Evolutionary conservation across 2,113 vertebrate species (phyloP).

Genomic region (Eleginops maclovinus): DNA sequence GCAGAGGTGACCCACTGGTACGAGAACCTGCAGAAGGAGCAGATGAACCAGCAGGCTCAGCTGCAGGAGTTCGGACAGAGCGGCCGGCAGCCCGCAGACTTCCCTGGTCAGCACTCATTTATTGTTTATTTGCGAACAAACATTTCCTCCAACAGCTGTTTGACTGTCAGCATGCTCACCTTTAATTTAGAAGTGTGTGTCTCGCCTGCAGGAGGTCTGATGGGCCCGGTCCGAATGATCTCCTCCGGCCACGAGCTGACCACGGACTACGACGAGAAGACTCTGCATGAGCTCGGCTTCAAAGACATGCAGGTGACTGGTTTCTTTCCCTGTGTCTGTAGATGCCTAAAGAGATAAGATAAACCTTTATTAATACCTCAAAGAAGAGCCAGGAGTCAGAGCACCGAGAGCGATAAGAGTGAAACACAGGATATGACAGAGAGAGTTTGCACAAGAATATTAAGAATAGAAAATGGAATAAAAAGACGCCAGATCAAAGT

Average conservation of each 20-base stretch:
- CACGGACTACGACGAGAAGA: slow-evolving; percentile 99
- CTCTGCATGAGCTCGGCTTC: slow-evolving; percentile 96
- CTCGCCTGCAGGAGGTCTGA: slow-evolving; percentile 90
- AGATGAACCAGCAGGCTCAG: slow-evolving; percentile 98
- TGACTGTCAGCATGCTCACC: background rate
- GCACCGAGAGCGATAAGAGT: too few species aligned
- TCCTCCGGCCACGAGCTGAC: slow-evolving; percentile 98
- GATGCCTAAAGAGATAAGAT: background rate
- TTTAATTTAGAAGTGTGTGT: background rate
- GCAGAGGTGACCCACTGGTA: slow-evolving; percentile 99
- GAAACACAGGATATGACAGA: too few species aligned
- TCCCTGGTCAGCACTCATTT: slow-evolving; percentile 86
- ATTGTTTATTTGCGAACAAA: background rate
- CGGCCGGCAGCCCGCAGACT: slow-evolving; percentile 91
- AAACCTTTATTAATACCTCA: too few species aligned
- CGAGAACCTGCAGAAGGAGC: slow-evolving; percentile 99
- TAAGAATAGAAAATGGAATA: too few species aligned
- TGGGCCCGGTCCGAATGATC: slow-evolving; percentile 99
- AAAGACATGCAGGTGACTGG: slow-evolving; percentile 96
- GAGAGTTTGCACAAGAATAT: too few species aligned
- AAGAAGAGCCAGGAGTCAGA: too few species aligned
- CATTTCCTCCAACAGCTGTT: background rate
- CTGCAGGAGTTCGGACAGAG: slow-evolving; percentile 98
- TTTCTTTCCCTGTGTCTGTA: background rate
- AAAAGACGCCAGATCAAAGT: background rate